phyloP scores from a whole-genome alignment of 1,140 invertebrate species.

The Tribolium madens region DNA sequence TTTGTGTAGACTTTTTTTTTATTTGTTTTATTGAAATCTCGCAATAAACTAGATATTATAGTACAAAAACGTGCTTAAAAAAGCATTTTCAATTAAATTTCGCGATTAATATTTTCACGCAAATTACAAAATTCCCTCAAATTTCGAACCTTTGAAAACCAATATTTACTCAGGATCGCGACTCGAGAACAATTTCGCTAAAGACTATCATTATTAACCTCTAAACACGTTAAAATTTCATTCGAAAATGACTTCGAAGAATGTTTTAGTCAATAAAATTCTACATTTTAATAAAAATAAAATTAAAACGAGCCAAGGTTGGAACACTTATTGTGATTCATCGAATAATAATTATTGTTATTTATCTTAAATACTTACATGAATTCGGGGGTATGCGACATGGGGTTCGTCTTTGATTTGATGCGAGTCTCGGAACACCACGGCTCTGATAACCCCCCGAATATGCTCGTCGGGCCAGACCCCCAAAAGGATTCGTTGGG shows the following conservation, averaged over 20 bases:
- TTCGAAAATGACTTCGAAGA: not conserved
- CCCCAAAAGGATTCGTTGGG: constrained; percentile 88
- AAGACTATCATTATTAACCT: not conserved
- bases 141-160: not conserved
- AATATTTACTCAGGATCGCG: not conserved
- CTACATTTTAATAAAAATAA: not conserved
- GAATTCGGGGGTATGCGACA: constrained; percentile 67
- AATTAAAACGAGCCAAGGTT: not conserved
- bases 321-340: no score
- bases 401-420: constrained; percentile 82
- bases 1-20: no score
- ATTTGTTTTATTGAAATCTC: no score
- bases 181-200: not conserved
- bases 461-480: constrained; percentile 94
- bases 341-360: no score
- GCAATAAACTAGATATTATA: no score
- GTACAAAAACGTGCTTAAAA: no score
- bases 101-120: not conserved
- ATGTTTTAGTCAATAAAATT: not conserved
- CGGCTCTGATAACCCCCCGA: constrained; percentile 88
- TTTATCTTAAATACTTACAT: constrained; percentile 65
- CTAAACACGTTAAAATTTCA: not conserved
- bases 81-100: no score
- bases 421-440: constrained; percentile 88
- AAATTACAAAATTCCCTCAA: not conserved